These are phyloP conservation scores for Sebastes fasciatus DNA, from an alignment of 2,113 vertebrate genomes.

Conservation along the genomic window DNA sequence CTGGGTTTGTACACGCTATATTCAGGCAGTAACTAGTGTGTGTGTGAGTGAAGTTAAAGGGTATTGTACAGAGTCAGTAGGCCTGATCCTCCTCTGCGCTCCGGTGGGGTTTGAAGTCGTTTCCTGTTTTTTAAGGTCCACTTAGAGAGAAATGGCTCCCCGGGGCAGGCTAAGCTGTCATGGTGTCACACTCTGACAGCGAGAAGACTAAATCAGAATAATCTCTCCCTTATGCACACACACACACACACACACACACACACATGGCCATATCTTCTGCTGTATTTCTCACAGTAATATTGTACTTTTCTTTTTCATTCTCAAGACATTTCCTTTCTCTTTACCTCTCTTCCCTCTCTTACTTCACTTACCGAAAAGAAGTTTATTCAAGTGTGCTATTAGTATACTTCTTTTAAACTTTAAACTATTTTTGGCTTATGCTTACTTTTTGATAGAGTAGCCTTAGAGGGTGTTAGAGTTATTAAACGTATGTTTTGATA, in stretches of 20 bases:
- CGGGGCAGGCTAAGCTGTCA: conserved; percentile 68
- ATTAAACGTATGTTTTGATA: no score
- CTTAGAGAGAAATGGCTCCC: conserved; percentile 76
- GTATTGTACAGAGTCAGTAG: conserved; percentile 77
- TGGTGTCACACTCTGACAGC: conserved; percentile 68
- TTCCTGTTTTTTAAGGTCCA: conserved; percentile 82
- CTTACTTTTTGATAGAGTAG: no score
- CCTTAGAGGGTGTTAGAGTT: no score
- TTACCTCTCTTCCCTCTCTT: neutral
- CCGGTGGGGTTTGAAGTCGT: conserved; percentile 70
- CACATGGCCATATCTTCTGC: conserved; percentile 2
- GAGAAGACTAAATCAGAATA: conserved; percentile 72
- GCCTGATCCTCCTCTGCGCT: conserved; percentile 76
- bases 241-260: conserved; percentile 38
- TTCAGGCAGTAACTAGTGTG: conserved; percentile 35
- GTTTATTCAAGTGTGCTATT: no score
- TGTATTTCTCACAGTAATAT: neutral
- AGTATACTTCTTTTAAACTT: no score
- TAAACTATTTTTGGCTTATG: no score
- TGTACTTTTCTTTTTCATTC: neutral
- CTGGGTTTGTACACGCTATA: conserved; percentile 57
- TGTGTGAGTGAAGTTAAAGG: conserved; percentile 54
- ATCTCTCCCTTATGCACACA: conserved; percentile 51
- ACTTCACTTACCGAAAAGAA: no score
- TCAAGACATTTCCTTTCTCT: conserved; percentile 5